These are phyloP conservation scores for Scaptodrosophila latifasciaeformis DNA, from an alignment of 2,888 invertebrate species.

Conservation along the genomic window DNA sequence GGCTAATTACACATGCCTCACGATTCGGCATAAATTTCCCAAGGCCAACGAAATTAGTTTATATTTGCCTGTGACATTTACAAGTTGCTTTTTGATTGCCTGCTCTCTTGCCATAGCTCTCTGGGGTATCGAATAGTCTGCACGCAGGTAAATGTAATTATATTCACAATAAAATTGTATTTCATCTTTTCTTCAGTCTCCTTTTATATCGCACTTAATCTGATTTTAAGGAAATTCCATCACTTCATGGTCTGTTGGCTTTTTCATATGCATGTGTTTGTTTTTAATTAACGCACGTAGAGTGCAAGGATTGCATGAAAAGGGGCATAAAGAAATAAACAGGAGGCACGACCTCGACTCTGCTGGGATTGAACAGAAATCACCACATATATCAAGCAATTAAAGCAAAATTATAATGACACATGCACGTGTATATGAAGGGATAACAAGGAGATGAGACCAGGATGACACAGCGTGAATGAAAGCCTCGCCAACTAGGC, in stretches of 20 bases:
- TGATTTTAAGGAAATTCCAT: too few species aligned
- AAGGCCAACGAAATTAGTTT: slow-evolving; percentile 41
- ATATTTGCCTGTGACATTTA: slow-evolving; percentile 50
- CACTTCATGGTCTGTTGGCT: too few species aligned
- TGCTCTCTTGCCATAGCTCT: not conserved
- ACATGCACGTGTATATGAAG: not conserved
- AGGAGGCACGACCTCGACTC: too few species aligned
- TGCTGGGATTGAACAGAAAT: slow-evolving; percentile 1
- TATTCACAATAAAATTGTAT: slow-evolving; percentile 12
- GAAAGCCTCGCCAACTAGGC: too few species aligned
- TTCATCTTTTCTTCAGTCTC: too few species aligned
- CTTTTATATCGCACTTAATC: too few species aligned
- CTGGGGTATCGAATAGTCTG: too few species aligned
- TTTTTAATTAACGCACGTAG: slow-evolving; percentile 64
- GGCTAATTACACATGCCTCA: slow-evolving; percentile 51
- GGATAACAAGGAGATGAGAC: not conserved
- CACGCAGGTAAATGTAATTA: too few species aligned
- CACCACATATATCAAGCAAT: too few species aligned
- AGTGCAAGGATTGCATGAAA: slow-evolving; percentile 13
- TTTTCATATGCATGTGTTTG: not conserved
- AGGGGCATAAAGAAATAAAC: not conserved
- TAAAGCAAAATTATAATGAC: not conserved
- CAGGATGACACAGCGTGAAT: too few species aligned
- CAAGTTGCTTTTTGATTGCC: slow-evolving; percentile 62
- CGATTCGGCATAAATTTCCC: too few species aligned